Base-by-base conservation (phyloP, 2,888 invertebrate genomes). In the Meloe dianella region DNA sequence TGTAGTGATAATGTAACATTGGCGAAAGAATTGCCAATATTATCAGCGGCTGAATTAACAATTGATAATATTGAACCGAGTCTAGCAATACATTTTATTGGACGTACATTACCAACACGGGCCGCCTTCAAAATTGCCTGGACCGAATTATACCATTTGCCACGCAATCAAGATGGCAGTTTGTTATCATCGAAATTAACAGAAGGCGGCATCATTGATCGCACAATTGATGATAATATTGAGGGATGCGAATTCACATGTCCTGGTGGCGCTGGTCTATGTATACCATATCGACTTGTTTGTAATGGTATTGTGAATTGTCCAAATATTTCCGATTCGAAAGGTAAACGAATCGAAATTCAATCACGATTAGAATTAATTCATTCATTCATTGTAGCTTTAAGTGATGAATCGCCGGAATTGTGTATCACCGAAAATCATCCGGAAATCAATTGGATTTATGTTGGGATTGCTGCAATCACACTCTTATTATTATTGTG, bases 251-350 rank as follows among this genome's bases (percentile, higher is more conserved):
- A 92, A 75, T 96, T 96, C 78, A 89, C 92, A 66, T 96, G 96
- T 83, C 95, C 95, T 0, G 95, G 94, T 2, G 91, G 93, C 73
- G 89, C 91, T 67, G 91, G 92, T 8, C 86, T 93, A 22, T 96
- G 96, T 80, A 94, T 96, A 79, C 94, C 95, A 6, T 89, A 90
- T 22, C 88, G 92, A 76, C 85, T 95, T 27, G 89, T 96, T 1
- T 96, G 96, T 82, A 95, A 96, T 79, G 95, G 95, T 5, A 89
- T 95, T 2, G 88, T 93, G 17, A 96, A 96, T 81, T 96, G 96
- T 82, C 95, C 95, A 0, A 92, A 92, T 79, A 84, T 89, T 17
- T 89, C 91, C 1, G 82, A 84, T 30, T 76, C 75, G 59, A 83
- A 83, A 41, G 88, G 88, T 74, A 82, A 84, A 41, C 7, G 14